A percentile compares a stretch with the other conserved stretches of the same genome.
Conservation (phyloP, 2,113 vertebrate genomes). For the Narcine bancroftii region DNA sequence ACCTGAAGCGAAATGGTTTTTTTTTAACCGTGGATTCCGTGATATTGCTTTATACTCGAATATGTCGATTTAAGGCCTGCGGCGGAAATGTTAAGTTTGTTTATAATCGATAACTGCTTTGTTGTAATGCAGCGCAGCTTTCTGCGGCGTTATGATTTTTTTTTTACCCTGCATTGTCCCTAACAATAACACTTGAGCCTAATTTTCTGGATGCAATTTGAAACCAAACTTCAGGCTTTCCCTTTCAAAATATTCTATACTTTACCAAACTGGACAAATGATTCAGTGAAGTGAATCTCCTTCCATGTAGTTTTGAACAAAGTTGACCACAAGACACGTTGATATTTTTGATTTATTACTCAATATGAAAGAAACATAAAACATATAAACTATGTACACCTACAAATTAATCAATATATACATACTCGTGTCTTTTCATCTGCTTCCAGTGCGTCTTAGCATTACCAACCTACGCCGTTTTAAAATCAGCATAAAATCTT, state of each 20-base stretch:
- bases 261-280: not conserved
- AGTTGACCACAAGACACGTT: conserved; percentile 58
- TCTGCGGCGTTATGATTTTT: not conserved
- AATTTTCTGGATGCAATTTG: not conserved
- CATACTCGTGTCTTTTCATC: conserved; percentile 68
- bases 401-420: conserved; percentile 95
- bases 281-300: not conserved
- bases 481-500: conserved; percentile 32
- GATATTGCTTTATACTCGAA: not conserved
- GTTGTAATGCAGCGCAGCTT: not conserved
- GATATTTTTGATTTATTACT: conserved; percentile 82
- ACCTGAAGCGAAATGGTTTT: not conserved
- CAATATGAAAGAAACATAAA: conserved; percentile 92
- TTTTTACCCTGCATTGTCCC: not conserved
- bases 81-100: not conserved
- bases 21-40: not conserved
- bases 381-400: conserved; percentile 99
- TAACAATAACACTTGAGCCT: not conserved
- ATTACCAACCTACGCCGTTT: conserved; percentile 11
- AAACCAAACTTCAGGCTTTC: not conserved
- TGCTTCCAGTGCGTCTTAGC: conserved; percentile 32
- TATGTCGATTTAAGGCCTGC: not conserved
- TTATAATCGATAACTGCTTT: not conserved
- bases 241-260: not conserved
- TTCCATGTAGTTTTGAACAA: not conserved